These are phyloP conservation scores for Drosophila persimilis DNA, from an alignment of 1,140 invertebrate genomes.

Conservation along the genomic window DNA sequence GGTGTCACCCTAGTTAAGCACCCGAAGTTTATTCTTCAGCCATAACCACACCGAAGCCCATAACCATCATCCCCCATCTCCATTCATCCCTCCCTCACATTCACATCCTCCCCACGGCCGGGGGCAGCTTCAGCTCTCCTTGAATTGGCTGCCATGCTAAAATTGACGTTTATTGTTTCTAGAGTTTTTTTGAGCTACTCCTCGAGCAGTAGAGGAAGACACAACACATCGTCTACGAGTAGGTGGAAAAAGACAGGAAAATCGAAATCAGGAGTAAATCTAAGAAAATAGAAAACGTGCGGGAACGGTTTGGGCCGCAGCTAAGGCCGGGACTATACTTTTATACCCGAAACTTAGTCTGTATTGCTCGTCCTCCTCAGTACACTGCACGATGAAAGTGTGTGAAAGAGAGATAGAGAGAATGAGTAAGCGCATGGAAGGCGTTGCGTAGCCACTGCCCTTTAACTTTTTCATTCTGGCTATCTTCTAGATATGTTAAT, in stretches of 20 bases:
- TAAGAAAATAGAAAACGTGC: background rate
- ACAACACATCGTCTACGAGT: background rate
- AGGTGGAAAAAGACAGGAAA: background rate
- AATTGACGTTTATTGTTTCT: conserved; percentile 76
- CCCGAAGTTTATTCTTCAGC: conserved; percentile 28
- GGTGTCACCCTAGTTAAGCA: conserved; percentile 56
- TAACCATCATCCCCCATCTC: background rate
- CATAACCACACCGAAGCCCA: background rate
- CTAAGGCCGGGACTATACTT: too few species aligned
- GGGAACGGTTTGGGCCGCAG: too few species aligned
- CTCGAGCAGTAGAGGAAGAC: background rate
- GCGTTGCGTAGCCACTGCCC: too few species aligned
- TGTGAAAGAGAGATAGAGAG: too few species aligned
- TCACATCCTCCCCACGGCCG: conserved; percentile 2
- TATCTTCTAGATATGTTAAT: too few species aligned
- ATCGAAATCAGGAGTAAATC: background rate
- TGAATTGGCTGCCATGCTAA: conserved; percentile 63
- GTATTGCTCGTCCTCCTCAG: too few species aligned
- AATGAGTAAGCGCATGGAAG: too few species aligned
- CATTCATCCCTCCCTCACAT: conserved; percentile 1
- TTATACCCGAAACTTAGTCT: too few species aligned
- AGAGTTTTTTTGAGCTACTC: conserved; percentile 61
- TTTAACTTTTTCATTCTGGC: too few species aligned
- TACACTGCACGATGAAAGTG: too few species aligned
- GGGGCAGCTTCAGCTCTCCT: conserved; percentile 27